Evolutionary conservation across 2,113 vertebrate species (phyloP).

Genomic region (Serilophus lunatus): DNA sequence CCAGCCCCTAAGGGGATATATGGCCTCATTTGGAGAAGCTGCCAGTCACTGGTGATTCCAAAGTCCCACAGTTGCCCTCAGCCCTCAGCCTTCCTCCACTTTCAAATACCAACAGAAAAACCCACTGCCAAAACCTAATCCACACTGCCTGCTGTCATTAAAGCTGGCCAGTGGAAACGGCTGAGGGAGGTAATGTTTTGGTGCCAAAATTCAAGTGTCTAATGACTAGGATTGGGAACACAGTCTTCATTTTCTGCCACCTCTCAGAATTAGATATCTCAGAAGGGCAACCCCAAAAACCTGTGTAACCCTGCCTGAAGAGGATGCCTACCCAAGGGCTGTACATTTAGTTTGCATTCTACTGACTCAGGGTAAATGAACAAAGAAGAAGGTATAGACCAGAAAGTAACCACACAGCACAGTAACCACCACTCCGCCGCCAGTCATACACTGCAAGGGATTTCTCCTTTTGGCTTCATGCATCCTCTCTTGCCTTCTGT

Average conservation of each 20-base stretch:
- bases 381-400: background rate
- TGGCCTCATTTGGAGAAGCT: background rate
- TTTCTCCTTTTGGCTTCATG: background rate
- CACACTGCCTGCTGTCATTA: background rate
- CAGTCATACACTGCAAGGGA: background rate
- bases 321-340: background rate
- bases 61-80: background rate
- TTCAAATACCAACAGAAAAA: background rate
- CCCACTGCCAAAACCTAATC: background rate
- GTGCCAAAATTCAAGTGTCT: background rate
- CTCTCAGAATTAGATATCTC: background rate
- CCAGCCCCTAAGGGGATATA: background rate
- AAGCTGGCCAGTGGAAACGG: background rate
- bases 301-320: accelerated
- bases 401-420: background rate
- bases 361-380: background rate
- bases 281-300: background rate
- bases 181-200: background rate
- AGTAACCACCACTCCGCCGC: too few relatives aligned
- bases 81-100: background rate
- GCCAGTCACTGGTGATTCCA: background rate
- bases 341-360: background rate
- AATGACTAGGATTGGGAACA: background rate
- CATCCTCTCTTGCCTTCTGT: background rate
- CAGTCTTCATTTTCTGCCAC: background rate